Conservation (phyloP, 2,797 vertebrate genomes). For the Podarcis siculus region DNA sequence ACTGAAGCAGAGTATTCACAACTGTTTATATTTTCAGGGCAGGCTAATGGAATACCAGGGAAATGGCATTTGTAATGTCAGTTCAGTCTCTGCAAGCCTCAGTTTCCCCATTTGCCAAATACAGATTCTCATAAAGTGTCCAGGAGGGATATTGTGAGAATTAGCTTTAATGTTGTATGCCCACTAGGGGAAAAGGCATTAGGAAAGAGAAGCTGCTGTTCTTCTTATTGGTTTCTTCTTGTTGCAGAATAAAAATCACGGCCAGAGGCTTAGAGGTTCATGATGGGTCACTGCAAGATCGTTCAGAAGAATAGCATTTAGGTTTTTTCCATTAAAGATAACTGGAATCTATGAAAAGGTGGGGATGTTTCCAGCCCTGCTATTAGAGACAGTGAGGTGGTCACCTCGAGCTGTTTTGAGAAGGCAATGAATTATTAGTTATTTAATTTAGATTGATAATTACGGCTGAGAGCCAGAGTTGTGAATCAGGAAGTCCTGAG, state of each 20-base stretch:
- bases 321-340: neutral
- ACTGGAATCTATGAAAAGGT: neutral
- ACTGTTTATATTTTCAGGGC: neutral
- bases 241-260: neutral
- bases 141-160: neutral
- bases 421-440: neutral
- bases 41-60: neutral
- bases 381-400: neutral
- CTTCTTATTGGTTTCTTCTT: conserved; percentile 21
- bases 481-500: no score
- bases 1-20: neutral
- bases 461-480: no score
- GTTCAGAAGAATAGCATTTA: conserved; percentile 2
- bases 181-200: neutral
- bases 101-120: conserved; percentile 9
- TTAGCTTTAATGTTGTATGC: conserved; percentile 12
- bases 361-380: neutral
- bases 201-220: neutral
- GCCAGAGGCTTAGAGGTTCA: conserved; percentile 5
- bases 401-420: neutral
- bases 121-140: conserved; percentile 9
- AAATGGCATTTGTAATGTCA: neutral
- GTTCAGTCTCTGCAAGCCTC: neutral
- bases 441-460: no score
- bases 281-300: neutral